These are phyloP conservation scores for Haemorhous mexicanus DNA, from an alignment of 2,113 vertebrate genomes.

Conservation along the genomic window DNA sequence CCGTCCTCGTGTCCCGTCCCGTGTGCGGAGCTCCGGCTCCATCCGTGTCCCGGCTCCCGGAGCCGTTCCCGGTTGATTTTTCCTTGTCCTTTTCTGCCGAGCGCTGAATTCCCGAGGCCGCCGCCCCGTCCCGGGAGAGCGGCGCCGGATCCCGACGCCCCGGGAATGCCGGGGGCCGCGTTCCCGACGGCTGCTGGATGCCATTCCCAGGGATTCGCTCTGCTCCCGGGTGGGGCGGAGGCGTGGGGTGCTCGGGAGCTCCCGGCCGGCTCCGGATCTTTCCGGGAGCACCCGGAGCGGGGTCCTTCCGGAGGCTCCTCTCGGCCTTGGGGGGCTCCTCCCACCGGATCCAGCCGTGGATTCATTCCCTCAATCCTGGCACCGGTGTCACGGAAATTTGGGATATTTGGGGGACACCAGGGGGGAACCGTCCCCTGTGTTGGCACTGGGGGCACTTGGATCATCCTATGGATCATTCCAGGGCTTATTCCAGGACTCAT, in stretches of 20 bases:
- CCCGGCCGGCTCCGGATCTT: neutral
- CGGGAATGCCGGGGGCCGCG: neutral
- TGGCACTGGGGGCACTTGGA: neutral
- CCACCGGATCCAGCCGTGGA: neutral
- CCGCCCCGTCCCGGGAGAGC: neutral
- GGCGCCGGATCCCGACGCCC: neutral
- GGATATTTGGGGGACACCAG: rapidly evolving
- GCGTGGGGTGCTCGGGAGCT: neutral
- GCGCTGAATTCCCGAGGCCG: neutral
- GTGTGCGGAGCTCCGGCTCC: neutral
- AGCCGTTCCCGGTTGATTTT: neutral
- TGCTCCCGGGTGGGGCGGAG: neutral
- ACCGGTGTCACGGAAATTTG: neutral
- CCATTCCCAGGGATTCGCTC: neutral
- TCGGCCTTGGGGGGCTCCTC: neutral
- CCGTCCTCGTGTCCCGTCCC: neutral
- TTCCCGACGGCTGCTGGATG: neutral
- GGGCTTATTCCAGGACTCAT: neutral
- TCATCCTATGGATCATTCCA: rapidly evolving
- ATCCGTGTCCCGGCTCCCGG: neutral
- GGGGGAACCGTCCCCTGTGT: rapidly evolving
- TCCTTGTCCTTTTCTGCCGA: neutral
- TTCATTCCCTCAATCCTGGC: neutral
- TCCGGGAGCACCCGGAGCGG: neutral
- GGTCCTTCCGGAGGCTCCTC: neutral